These are phyloP conservation scores for Chironomus tepperi DNA, from an alignment of 1,140 invertebrate genomes.

Conservation along the genomic window DNA sequence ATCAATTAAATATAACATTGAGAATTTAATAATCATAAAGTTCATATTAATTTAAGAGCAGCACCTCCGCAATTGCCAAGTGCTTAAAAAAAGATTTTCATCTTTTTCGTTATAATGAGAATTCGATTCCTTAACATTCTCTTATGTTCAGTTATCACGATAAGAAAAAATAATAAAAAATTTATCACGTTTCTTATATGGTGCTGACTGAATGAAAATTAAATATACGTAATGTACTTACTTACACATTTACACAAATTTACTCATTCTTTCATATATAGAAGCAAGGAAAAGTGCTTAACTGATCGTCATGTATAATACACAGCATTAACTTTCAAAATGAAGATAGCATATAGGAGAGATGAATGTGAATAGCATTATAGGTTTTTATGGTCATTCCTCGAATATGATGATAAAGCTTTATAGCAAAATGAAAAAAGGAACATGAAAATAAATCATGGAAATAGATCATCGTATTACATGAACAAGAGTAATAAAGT, in stretches of 20 bases:
- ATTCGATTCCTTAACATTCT: too few relatives aligned
- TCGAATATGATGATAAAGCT: background rate
- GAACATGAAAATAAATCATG: constrained; percentile 16
- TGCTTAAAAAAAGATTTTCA: too few relatives aligned
- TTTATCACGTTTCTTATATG: constrained; percentile 17
- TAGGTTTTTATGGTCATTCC: constrained; percentile 8
- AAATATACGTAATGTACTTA: background rate
- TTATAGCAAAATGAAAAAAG: background rate
- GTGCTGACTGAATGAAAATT: background rate
- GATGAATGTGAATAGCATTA: background rate
- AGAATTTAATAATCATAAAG: too few relatives aligned
- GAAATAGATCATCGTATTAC: constrained; percentile 10
- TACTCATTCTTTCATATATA: too few relatives aligned
- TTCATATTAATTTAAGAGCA: too few relatives aligned
- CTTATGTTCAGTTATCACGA: too few relatives aligned
- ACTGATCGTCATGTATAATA: background rate
- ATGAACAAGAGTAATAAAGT: constrained; percentile 12
- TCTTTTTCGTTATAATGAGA: too few relatives aligned
- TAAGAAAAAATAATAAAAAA: background rate
- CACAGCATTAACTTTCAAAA: background rate
- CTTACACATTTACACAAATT: too few relatives aligned
- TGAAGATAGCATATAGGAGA: background rate
- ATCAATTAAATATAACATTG: too few relatives aligned
- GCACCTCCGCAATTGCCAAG: too few relatives aligned
- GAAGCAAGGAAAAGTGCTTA: background rate